Conservation (phyloP, 1,140 invertebrate species). For the Watersipora subatra region DNA sequence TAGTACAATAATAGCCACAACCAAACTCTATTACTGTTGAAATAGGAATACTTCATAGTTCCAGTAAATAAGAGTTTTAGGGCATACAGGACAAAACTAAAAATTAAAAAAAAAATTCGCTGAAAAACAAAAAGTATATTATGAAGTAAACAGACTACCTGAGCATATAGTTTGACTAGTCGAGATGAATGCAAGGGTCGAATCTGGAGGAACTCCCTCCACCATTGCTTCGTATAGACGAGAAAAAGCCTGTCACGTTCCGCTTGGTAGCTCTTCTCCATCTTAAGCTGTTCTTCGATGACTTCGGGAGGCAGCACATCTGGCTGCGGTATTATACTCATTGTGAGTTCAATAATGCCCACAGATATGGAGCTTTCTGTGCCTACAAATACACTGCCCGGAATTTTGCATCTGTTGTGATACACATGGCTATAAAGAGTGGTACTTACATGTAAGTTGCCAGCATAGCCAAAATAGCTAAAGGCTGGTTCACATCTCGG, state of each 20-base stretch:
- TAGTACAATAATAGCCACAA: neutral
- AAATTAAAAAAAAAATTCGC: no score
- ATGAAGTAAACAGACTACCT: no score
- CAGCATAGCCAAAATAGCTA: no score
- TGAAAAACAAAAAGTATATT: no score
- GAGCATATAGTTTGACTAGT: conserved; percentile 42
- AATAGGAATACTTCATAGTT: no score
- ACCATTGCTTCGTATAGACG: conserved; percentile 42
- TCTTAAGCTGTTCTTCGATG: conserved; percentile 24
- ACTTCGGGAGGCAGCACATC: conserved; percentile 27
- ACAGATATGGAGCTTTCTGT: conserved; percentile 35
- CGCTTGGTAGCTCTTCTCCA: conserved; percentile 27
- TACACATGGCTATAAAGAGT: no score
- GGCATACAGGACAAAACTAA: no score
- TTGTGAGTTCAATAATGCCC: conserved; percentile 34
- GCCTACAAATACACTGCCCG: conserved; percentile 17
- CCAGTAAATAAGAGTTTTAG: no score
- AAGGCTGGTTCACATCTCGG: no score
- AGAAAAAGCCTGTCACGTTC: conserved; percentile 38
- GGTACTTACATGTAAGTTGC: no score
- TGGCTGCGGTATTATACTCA: conserved; percentile 34
- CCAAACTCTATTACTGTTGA: no score
- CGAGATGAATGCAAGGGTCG: conserved; percentile 31
- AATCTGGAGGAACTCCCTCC: conserved; percentile 41
- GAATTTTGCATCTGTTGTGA: no score